Percentiles rank a stretch among this genome's conserved stretches.
phyloP scores from a whole-genome alignment of 1,140 invertebrate genomes.

The Thalassaphorura encarpata region DNA sequence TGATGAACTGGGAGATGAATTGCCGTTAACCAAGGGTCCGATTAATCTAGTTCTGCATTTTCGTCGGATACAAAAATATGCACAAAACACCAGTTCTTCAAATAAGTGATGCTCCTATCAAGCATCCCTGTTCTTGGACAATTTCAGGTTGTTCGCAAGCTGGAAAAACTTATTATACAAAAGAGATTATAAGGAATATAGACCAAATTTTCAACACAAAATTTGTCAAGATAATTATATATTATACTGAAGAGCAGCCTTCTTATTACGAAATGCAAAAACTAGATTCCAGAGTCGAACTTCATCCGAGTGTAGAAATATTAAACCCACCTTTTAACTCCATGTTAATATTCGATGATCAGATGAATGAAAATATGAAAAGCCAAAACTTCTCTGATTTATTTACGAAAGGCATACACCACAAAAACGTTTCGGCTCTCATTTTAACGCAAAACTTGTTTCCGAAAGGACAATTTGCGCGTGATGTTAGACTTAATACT shows the following conservation, averaged over 20 bases:
- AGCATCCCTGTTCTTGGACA: neutral
- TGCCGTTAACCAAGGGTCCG: constrained; percentile 6
- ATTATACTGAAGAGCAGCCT: neutral
- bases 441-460: constrained; percentile 18
- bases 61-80: neutral
- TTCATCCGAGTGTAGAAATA: neutral
- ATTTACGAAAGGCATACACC: constrained; percentile 16
- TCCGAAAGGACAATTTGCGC: constrained; percentile 15
- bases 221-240: neutral
- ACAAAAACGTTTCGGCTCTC: too few species aligned
- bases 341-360: neutral
- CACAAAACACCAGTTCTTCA: neutral
- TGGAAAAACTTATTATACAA: neutral
- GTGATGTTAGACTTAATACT: constrained; percentile 16
- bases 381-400: constrained; percentile 9
- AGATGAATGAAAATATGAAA: neutral
- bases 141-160: neutral
- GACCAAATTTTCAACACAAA: neutral
- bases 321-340: neutral
- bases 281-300: neutral
- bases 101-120: neutral
- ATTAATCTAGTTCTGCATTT: constrained; percentile 6
- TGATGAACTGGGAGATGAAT: constrained; percentile 10
- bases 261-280: neutral
- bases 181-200: neutral